Evolutionary conservation across 2,797 vertebrate species (phyloP).

Genomic region (Aeoliscus strigatus): DNA sequence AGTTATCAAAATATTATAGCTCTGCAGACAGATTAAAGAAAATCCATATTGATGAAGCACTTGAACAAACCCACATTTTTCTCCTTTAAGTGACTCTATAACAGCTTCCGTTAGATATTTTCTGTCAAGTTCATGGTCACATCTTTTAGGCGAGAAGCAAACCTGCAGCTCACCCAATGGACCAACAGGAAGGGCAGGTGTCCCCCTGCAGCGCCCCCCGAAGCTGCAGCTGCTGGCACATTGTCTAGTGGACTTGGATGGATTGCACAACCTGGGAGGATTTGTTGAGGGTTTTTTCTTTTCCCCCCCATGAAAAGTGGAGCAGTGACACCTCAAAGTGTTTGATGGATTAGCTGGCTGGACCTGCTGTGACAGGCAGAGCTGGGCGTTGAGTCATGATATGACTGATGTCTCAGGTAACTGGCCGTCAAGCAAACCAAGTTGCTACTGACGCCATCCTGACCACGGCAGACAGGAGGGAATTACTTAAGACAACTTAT

Average conservation of each 20-base stretch:
- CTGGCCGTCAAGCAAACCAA: slow-evolving; percentile 46
- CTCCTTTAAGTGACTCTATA: too few species aligned
- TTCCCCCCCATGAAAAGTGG: slow-evolving; percentile 30
- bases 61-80: too few species aligned
- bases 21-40: too few species aligned
- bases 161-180: too few species aligned
- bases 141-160: too few species aligned
- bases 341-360: slow-evolving; percentile 67
- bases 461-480: slow-evolving; percentile 3
- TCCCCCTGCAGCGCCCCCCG: too few species aligned
- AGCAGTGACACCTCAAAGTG: slow-evolving; percentile 52
- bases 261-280: slow-evolving; percentile 52
- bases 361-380: slow-evolving; percentile 51
- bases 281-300: slow-evolving; percentile 50
- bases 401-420: slow-evolving; percentile 64
- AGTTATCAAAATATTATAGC: too few species aligned
- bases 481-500: too few species aligned
- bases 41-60: too few species aligned
- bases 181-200: too few species aligned
- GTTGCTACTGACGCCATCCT: slow-evolving; percentile 26
- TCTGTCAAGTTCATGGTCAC: too few species aligned
- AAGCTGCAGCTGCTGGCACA: slow-evolving; percentile 36
- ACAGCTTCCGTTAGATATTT: too few species aligned
- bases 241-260: slow-evolving; percentile 56
- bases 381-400: slow-evolving; percentile 52